Conservation (phyloP, 2,113 vertebrate genomes). For the Erpornis zantholeuca region DNA sequence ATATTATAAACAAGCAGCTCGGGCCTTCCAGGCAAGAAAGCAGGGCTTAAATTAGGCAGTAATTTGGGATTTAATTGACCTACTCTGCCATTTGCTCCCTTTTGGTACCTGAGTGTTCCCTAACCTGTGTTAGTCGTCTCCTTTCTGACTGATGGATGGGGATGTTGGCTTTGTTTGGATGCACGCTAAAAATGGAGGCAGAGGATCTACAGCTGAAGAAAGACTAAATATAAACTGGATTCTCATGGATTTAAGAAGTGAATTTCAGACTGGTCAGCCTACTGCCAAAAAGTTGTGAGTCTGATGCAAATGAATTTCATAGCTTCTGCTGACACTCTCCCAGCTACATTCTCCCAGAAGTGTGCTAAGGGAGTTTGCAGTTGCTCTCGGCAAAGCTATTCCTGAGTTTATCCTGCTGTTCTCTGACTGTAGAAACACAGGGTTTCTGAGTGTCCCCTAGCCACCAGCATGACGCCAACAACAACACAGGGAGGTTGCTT, state of each 20-base stretch:
- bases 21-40: neutral
- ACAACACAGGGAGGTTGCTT: fast-evolving
- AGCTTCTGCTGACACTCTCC: neutral
- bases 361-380: neutral
- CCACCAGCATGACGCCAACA: fast-evolving
- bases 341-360: neutral
- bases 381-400: neutral
- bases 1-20: neutral
- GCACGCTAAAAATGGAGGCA: neutral
- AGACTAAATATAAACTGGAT: neutral
- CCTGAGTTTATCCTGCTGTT: neutral
- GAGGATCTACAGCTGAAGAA: neutral
- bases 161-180: neutral
- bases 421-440: neutral
- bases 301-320: constrained; percentile 7
- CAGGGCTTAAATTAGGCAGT: neutral
- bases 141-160: neutral
- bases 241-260: neutral
- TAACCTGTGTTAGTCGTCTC: neutral
- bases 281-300: neutral
- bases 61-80: neutral
- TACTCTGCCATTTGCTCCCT: neutral
- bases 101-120: neutral
- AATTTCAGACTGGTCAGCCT: constrained; percentile 24
- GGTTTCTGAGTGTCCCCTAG: neutral